Conservation (phyloP, 1,140 invertebrate species). For the Holotrichia oblita region DNA sequence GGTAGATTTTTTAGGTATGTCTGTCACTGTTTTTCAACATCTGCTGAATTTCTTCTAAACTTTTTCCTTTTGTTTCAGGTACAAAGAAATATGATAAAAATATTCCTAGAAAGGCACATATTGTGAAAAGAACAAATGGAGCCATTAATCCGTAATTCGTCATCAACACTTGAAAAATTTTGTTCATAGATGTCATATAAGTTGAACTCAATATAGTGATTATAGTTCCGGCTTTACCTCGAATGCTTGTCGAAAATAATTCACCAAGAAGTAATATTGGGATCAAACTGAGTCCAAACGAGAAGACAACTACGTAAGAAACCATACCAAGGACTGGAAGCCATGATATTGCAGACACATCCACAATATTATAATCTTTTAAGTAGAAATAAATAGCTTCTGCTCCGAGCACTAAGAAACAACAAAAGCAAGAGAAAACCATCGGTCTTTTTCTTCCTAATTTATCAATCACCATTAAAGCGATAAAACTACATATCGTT, state of each 20-base stretch:
- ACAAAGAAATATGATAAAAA: constrained; percentile 82
- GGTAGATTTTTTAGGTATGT: neutral
- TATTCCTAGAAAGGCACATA: constrained; percentile 75
- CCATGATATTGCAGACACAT: constrained; percentile 52
- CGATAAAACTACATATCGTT: constrained; percentile 69
- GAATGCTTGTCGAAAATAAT: constrained; percentile 56
- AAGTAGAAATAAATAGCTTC: constrained; percentile 71
- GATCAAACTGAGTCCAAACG: constrained; percentile 50
- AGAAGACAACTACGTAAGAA: constrained; percentile 46
- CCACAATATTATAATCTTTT: constrained; percentile 46
- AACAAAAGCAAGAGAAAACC: constrained; percentile 67
- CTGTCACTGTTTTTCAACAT: constrained; percentile 52
- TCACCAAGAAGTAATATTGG: constrained; percentile 54
- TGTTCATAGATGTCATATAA: constrained; percentile 57
- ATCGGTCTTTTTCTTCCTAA: constrained; percentile 74
- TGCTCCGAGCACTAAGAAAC: constrained; percentile 64
- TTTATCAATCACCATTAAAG: constrained; percentile 73
- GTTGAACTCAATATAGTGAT: constrained; percentile 46
- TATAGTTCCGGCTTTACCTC: constrained; percentile 52
- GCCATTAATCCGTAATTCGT: constrained; percentile 71
- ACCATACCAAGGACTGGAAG: constrained; percentile 52
- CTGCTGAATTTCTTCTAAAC: constrained; percentile 87
- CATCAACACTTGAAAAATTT: constrained; percentile 58
- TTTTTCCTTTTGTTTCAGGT: constrained; percentile 90
- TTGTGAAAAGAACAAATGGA: constrained; percentile 83